Percentiles rank a stretch among this genome's conserved stretches.
Evolutionary conservation across 2,113 vertebrate genomes (phyloP).

Genomic region (Tonatia bakeri): DNA sequence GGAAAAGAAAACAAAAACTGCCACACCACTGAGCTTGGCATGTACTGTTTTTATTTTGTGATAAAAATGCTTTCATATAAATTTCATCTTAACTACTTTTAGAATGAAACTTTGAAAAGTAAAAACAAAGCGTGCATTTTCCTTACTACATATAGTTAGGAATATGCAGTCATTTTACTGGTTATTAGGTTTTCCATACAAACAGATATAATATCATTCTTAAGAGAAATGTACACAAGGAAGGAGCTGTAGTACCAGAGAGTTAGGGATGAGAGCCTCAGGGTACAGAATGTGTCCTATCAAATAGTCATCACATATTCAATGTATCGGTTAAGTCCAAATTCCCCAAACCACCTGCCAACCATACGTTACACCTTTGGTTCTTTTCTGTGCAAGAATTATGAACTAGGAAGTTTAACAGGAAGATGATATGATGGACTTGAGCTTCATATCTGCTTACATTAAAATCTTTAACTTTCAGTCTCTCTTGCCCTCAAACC

Average conservation of each 20-base stretch:
- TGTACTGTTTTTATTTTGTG: constrained; percentile 74
- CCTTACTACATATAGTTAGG: constrained; percentile 54
- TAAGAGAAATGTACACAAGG: constrained; percentile 54
- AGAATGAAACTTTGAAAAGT: constrained; percentile 64
- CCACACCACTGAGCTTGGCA: constrained; percentile 21
- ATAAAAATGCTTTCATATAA: constrained; percentile 77
- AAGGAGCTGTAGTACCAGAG: constrained; percentile 39
- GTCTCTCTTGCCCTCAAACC: background rate
- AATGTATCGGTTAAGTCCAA: background rate
- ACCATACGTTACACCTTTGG: constrained; percentile 51
- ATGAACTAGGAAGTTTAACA: background rate
- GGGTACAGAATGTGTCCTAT: background rate
- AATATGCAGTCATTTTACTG: constrained; percentile 71
- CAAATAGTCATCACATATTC: constrained; percentile 18
- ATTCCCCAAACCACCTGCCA: background rate
- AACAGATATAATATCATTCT: constrained; percentile 60
- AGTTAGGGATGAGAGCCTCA: constrained; percentile 3
- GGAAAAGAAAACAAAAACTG: background rate
- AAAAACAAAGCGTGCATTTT: constrained; percentile 70
- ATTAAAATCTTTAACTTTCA: background rate
- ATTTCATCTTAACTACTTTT: constrained; percentile 69
- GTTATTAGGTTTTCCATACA: constrained; percentile 72
- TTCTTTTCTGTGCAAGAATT: constrained; percentile 43
- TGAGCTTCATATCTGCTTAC: background rate
- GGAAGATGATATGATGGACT: background rate